A percentile compares a stretch with the other conserved stretches of the same genome.
phyloP scores from a whole-genome alignment of 2,888 invertebrate species.

The Drosophila flavopinicola region DNA sequence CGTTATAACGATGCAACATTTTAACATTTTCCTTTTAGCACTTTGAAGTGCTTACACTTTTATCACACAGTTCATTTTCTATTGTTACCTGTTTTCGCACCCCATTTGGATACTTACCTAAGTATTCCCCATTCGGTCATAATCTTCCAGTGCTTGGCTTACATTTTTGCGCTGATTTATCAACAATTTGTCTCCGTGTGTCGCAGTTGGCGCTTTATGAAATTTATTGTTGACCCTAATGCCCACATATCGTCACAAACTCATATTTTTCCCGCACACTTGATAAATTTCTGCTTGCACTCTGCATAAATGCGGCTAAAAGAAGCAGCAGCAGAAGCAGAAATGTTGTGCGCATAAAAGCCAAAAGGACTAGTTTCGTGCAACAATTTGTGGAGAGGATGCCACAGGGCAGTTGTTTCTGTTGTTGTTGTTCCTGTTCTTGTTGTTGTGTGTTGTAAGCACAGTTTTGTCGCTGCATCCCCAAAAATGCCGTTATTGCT shows the following conservation, averaged over 20 bases:
- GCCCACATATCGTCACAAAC: conserved; percentile 16
- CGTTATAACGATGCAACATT: too few species aligned
- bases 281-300: conserved; percentile 34
- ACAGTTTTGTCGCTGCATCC: conserved; percentile 57
- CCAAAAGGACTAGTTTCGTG: conserved; percentile 45
- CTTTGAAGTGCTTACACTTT: too few species aligned
- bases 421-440: conserved; percentile 1
- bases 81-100: neutral
- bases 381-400: conserved; percentile 55
- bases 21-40: too few species aligned
- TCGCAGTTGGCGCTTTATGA: conserved; percentile 21
- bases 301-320: conserved; percentile 43
- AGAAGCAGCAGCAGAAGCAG: conserved; percentile 10
- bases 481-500: conserved; percentile 67
- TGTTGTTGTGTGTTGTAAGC: conserved; percentile 38
- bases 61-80: neutral
- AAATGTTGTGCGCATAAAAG: conserved; percentile 43
- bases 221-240: conserved; percentile 25
- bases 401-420: conserved; percentile 36
- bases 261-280: conserved; percentile 32
- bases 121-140: neutral
- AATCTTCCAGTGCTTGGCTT: neutral
- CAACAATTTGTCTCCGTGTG: conserved; percentile 11
- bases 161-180: conserved; percentile 1
- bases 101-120: neutral